These are phyloP conservation scores for Neocrepidodera transversa DNA, from an alignment of 2,888 invertebrate genomes.

Conservation along the genomic window DNA sequence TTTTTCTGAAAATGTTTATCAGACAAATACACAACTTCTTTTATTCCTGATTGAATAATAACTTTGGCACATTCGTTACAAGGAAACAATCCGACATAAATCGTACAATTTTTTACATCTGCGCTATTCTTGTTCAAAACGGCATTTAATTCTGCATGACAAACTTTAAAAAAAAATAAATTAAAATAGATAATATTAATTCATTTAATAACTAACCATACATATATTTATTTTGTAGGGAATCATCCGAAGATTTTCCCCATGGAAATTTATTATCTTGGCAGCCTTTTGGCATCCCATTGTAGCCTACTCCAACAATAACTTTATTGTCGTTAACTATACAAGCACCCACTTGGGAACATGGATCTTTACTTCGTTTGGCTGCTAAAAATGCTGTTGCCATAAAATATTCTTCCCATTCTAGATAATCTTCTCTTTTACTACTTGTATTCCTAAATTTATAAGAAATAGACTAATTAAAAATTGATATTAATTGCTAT, in stretches of 20 bases:
- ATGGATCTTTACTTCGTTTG: constrained; percentile 94
- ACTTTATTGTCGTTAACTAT: constrained; percentile 86
- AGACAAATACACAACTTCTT: constrained; percentile 78
- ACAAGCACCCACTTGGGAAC: constrained; percentile 93
- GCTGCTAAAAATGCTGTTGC: constrained; percentile 88
- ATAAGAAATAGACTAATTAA: no score
- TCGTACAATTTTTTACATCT: constrained; percentile 77
- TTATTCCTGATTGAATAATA: constrained; percentile 92
- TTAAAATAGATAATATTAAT: background rate
- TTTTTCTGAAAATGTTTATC: constrained; percentile 79
- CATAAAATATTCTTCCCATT: constrained; percentile 97
- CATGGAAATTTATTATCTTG: constrained; percentile 90
- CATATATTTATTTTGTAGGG: constrained; percentile 78
- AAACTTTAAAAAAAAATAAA: constrained; percentile 70
- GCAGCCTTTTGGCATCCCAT: constrained; percentile 95
- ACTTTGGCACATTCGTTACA: constrained; percentile 98
- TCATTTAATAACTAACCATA: constrained; percentile 70
- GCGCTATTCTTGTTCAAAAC: constrained; percentile 88
- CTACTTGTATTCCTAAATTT: background rate
- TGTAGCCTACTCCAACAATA: constrained; percentile 95
- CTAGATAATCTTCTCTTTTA: constrained; percentile 68
- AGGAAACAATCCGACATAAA: constrained; percentile 92
- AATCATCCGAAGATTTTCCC: constrained; percentile 70
- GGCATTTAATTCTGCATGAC: constrained; percentile 98
- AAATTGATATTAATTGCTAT: no score